Evolutionary conservation across 2,113 vertebrate species (phyloP).

Genomic region (Oenanthe melanoleuca): DNA sequence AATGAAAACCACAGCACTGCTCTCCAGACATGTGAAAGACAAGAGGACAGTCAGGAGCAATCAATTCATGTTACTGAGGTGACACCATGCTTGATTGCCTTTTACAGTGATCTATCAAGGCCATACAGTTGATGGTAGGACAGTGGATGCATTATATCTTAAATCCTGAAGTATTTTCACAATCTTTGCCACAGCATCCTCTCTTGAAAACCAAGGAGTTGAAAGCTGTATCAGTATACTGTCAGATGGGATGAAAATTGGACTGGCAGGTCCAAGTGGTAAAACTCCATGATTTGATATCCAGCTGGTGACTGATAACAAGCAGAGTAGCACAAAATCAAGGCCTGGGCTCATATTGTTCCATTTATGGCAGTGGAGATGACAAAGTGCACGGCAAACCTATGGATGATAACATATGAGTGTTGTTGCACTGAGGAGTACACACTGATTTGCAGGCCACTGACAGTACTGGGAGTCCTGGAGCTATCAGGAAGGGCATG

Average conservation of each 20-base stretch:
- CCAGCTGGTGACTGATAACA: neutral
- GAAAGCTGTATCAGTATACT: neutral
- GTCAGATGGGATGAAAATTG: neutral
- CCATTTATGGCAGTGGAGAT: accelerated
- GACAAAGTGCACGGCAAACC: neutral
- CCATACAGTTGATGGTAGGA: no score
- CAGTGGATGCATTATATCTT: neutral
- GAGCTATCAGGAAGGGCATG: neutral
- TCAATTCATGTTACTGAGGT: neutral
- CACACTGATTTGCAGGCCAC: accelerated
- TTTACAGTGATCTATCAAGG: neutral
- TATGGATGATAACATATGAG: neutral
- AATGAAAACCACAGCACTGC: neutral
- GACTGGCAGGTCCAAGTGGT: neutral
- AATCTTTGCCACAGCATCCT: neutral
- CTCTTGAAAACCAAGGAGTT: neutral
- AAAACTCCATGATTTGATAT: neutral
- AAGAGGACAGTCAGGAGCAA: neutral
- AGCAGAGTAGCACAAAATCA: neutral
- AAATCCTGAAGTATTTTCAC: neutral
- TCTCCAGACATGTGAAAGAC: neutral
- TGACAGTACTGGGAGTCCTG: neutral
- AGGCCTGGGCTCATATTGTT: neutral
- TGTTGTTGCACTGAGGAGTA: accelerated
- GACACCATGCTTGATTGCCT: neutral